Evolutionary conservation across 2,888 invertebrate species (phyloP), one percentile per base, ranked within the genome.

Genomic region (Plebejus anna): DNA sequence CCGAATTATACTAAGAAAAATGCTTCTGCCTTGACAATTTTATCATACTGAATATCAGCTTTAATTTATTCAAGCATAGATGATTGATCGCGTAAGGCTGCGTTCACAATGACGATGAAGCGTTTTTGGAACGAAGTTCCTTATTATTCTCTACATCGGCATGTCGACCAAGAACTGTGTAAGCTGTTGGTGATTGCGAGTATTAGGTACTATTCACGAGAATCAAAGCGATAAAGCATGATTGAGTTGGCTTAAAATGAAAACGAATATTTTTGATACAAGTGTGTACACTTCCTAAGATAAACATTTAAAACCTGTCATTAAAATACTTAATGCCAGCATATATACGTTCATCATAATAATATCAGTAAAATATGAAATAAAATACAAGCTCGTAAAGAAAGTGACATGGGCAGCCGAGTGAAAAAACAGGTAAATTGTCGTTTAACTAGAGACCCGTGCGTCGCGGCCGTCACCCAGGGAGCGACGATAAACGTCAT

Each of bases 401-500:
- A 87, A 87, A 89, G 87, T 89, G 92, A 90, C 91, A 89, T 88
- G 88, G 87, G 88, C 90, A 90, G 88, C 88, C 87, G 85, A 85
- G 88, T 87, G 89, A 86, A 88, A 66, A 87, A 88, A 88, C 88
- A 87, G 91, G 90, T 91, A 90, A 91, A 90, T 89, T 88, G 89
- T 89, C 88, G 86, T 89, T 88, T 90, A 89, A 89, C 88, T 88
- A 90, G 88, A 84, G 82, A 86, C 85, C 82, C 85, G 83, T 87
- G 22, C 38, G 85, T 84, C 85, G 83, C 84, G 81, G 83, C 83
- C 87, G 84, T 89, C 89, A 88, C 90, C 89, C 88, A 87, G 90
- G 91, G 90, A 90, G 89, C 84, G 85, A 86, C 90, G 90, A 92
- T 92, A 91, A 90, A 92, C 89, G 92, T 92, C 92, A 90, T 89